Base-by-base conservation (phyloP, 2,888 invertebrate genomes). In the Timandra comae region DNA sequence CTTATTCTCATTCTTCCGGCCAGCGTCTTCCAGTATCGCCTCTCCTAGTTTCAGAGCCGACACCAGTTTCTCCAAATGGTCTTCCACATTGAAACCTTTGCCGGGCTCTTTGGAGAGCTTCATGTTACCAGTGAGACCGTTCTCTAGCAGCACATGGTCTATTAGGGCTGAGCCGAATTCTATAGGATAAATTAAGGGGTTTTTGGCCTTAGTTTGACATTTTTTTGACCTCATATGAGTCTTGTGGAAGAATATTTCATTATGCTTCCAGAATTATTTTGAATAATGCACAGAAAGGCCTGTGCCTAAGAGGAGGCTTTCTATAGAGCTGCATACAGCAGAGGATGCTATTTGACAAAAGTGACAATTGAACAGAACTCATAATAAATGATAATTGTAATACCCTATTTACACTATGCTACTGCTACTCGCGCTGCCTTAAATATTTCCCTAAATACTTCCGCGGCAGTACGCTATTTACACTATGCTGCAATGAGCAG, bases 161-260 rank as follows among this genome's bases (percentile, higher is more conserved):
- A 99, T 91, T 22, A 99, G 80, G 0, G 97, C 89, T 10, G 97
- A 91, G 3, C 99, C 98, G 85, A 93, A 98, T 70, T 95, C 96
- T 90, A 74, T 3, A 64, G 21, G 33, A 3, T 3, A 29, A 6
- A 30, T 26, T 13, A 24, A 23, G 6, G 7, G 16, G 9, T 22
- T 24, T 2, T 7, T 7, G 6, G 5, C 1, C 20, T 5, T 20
- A 20, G 6, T 20, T 20, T 7, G 6, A 1, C 6, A 20, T 20
- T 7, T 20, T 7, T 2, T 2, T 20, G 6, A 7, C 20, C 20
- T 7, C 7, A 2, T n/a, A n/a, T n/a, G n/a, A n/a, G n/a, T n/a
- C 20, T 20, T 2, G 20, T 20, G 20, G 20, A 7, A 20, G 6
- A 20, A 20, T 20, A 20, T 20, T 5, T 1, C 1, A 20, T 20